Evolutionary conservation across 2,113 vertebrate species (phyloP).

Genomic region (Myanophis thanlyinensis): DNA sequence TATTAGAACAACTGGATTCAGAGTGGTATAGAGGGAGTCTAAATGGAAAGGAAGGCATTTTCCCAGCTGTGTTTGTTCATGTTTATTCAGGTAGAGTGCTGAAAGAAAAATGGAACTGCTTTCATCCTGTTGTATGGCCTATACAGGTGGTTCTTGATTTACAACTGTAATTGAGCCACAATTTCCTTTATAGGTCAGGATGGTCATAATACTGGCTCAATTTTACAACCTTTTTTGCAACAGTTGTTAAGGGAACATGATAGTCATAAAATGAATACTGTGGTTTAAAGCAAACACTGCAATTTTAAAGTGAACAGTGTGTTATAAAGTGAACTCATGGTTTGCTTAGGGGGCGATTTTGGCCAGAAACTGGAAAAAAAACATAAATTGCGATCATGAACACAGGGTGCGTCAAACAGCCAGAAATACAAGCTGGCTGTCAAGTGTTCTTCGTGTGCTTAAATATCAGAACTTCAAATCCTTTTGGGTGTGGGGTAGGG

Average conservation of each 20-base stretch:
- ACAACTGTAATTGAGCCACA: not conserved
- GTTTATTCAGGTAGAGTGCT: slow-evolving; percentile 71
- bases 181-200: not conserved
- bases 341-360: not conserved
- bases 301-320: not conserved
- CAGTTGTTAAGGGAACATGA: not conserved
- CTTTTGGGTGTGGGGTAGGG: too few species aligned
- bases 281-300: not conserved
- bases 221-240: not conserved
- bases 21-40: slow-evolving; percentile 87
- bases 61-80: slow-evolving; percentile 83
- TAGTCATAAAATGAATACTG: not conserved
- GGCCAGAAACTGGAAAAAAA: too few species aligned
- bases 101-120: not conserved
- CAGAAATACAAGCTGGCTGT: too few species aligned
- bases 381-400: too few species aligned
- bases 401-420: too few species aligned
- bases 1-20: slow-evolving; percentile 75
- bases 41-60: slow-evolving; percentile 82
- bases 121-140: not conserved
- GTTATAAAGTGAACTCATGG: not conserved
- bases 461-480: too few species aligned
- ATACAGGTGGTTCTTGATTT: not conserved
- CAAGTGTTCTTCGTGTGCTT: too few species aligned
- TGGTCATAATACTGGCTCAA: not conserved